Percentiles rank a stretch among this genome's conserved stretches.
These are phyloP conservation scores for Diglossa cyanea DNA, from an alignment of 2,797 vertebrate genomes.

Conservation along the genomic window DNA sequence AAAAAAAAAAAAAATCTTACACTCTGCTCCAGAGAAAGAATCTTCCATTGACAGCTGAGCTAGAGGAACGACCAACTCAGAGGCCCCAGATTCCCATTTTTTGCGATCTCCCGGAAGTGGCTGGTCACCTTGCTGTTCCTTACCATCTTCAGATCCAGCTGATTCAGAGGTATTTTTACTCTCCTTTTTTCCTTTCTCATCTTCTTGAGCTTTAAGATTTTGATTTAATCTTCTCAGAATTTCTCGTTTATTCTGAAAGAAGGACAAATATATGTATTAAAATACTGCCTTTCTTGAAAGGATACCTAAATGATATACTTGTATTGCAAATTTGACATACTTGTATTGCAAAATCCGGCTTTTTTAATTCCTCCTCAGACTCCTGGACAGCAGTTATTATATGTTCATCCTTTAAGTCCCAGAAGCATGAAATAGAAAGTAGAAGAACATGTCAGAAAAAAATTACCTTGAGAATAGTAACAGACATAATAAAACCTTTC, in stretches of 20 bases:
- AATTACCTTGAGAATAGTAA: neutral
- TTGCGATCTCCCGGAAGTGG: slow-evolving; percentile 81
- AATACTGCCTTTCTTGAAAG: neutral
- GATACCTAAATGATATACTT: slow-evolving; percentile 56
- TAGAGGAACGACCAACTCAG: slow-evolving; percentile 82
- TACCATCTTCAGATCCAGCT: slow-evolving; percentile 10
- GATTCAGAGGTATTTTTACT: neutral
- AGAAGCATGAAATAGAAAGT: slow-evolving; percentile 12
- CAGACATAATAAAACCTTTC: neutral
- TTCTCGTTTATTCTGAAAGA: slow-evolving; percentile 86
- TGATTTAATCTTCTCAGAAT: slow-evolving; percentile 92
- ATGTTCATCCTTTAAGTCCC: slow-evolving; percentile 69
- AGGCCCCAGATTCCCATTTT: slow-evolving; percentile 86
- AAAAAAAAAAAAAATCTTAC: slow-evolving; percentile 62
- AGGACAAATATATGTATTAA: neutral
- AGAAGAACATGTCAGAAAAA: neutral
- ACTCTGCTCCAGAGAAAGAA: slow-evolving; percentile 74
- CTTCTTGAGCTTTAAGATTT: slow-evolving; percentile 85
- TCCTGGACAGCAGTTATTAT: slow-evolving; percentile 58
- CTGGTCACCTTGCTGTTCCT: slow-evolving; percentile 59
- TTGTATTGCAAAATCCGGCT: slow-evolving; percentile 70
- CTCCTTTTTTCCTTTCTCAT: slow-evolving; percentile 62
- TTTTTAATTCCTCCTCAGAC: slow-evolving; percentile 74
- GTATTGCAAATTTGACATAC: slow-evolving; percentile 67
- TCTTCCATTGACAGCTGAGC: slow-evolving; percentile 83